Evolutionary conservation across 2,797 vertebrate species (phyloP).

Genomic region (Melanotaenia boesemani): DNA sequence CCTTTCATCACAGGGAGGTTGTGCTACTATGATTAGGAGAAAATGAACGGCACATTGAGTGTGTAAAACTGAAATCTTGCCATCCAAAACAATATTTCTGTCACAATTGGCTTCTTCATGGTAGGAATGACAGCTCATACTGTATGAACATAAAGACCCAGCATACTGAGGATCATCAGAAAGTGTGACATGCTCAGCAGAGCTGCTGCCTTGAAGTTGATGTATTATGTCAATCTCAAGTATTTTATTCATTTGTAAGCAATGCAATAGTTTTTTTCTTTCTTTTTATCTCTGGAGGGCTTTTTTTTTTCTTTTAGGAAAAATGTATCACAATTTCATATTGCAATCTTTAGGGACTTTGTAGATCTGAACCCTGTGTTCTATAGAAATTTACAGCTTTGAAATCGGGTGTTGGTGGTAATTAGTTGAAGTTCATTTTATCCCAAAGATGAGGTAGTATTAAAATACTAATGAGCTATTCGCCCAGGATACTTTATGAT

Average conservation of each 20-base stretch:
- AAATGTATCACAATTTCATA: neutral
- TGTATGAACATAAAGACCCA: conserved; percentile 20
- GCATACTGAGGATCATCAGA: neutral
- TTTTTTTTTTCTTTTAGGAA: too few relatives aligned
- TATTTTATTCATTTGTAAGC: too few relatives aligned
- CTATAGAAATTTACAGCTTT: neutral
- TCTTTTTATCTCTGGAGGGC: neutral
- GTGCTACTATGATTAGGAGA: neutral
- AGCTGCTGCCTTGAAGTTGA: neutral
- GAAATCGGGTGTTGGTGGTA: neutral
- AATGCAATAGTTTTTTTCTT: neutral
- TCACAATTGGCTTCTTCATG: conserved; percentile 8
- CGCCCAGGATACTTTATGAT: neutral
- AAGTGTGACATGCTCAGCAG: neutral
- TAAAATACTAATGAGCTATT: neutral
- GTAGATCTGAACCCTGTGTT: neutral
- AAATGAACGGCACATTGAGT: conserved; percentile 29
- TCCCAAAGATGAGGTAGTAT: neutral
- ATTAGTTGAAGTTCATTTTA: neutral
- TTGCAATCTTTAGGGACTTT: neutral
- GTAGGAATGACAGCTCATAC: conserved; percentile 1
- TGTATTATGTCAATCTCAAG: neutral
- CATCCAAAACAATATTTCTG: conserved; percentile 13
- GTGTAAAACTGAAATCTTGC: conserved; percentile 12
- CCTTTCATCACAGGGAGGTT: neutral